Evolutionary conservation across 1,140 invertebrate genomes (phyloP).

Genomic region (Drosophila gunungcola): DNA sequence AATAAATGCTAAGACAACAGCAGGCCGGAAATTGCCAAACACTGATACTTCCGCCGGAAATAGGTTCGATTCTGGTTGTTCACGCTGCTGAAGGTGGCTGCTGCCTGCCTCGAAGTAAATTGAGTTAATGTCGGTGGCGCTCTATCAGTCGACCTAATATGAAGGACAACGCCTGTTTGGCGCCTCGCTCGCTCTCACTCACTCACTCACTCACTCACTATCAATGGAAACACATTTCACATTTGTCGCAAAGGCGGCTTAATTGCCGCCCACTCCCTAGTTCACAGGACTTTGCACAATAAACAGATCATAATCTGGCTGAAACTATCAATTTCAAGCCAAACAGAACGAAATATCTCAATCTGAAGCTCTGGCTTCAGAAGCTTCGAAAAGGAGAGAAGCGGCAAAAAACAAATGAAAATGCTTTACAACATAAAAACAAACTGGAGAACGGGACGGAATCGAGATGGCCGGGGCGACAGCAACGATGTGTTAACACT

Average conservation of each 20-base stretch:
- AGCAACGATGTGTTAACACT: slow-evolving; percentile 70
- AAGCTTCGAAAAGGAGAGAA: background rate
- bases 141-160: slow-evolving; percentile 26
- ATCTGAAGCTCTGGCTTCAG: slow-evolving; percentile 6
- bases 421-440: slow-evolving; percentile 59
- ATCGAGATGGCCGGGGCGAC: slow-evolving; percentile 7
- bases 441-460: slow-evolving; percentile 12
- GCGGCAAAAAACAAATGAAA: slow-evolving; percentile 54
- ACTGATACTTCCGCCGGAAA: slow-evolving; percentile 80
- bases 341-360: slow-evolving; percentile 47
- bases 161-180: slow-evolving; percentile 44
- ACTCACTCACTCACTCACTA: slow-evolving; percentile 15
- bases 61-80: slow-evolving; percentile 76
- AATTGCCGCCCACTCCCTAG: slow-evolving; percentile 56
- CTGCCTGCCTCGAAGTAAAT: slow-evolving; percentile 36
- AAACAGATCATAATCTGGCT: slow-evolving; percentile 77
- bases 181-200: slow-evolving; percentile 15
- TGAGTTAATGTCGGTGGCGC: slow-evolving; percentile 37
- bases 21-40: slow-evolving; percentile 75
- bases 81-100: background rate
- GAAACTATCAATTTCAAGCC: slow-evolving; percentile 70
- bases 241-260: slow-evolving; percentile 55
- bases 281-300: slow-evolving; percentile 63
- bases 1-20: slow-evolving; percentile 40
- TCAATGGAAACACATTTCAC: slow-evolving; percentile 56